These are phyloP conservation scores for Dynastes hyllus DNA, from an alignment of 2,888 invertebrate genomes.

Conservation along the genomic window DNA sequence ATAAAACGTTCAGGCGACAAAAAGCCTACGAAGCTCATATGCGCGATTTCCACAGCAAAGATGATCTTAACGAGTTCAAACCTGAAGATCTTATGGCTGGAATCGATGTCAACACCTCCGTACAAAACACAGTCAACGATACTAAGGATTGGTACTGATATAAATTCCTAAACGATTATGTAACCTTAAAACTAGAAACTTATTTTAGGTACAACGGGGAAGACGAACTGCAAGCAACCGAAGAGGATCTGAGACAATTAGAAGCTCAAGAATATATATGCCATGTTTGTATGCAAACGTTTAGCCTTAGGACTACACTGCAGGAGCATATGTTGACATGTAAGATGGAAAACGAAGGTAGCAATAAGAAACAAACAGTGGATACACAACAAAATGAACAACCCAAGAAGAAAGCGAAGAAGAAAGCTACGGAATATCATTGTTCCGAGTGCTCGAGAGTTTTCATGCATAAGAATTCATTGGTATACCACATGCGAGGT, in stretches of 20 bases:
- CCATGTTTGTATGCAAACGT: slow-evolving; percentile 69
- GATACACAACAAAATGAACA: slow-evolving; percentile 16
- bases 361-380: not conserved
- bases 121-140: slow-evolving; percentile 63
- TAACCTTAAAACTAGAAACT: slow-evolving; percentile 28
- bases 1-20: slow-evolving; percentile 77
- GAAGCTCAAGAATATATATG: slow-evolving; percentile 69
- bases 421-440: slow-evolving; percentile 70
- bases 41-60: slow-evolving; percentile 74
- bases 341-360: slow-evolving; percentile 59
- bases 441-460: slow-evolving; percentile 83
- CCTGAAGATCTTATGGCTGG: slow-evolving; percentile 91
- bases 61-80: slow-evolving; percentile 83
- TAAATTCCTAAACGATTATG: slow-evolving; percentile 11
- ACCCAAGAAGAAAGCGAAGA: slow-evolving; percentile 65
- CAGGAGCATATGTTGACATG: slow-evolving; percentile 69
- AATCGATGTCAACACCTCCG: slow-evolving; percentile 80
- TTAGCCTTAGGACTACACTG: slow-evolving; percentile 67
- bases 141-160: slow-evolving; percentile 62
- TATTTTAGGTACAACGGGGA: slow-evolving; percentile 66
- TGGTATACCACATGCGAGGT: slow-evolving; percentile 87
- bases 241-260: slow-evolving; percentile 70
- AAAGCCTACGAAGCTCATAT: slow-evolving; percentile 78
- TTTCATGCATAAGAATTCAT: slow-evolving; percentile 87
- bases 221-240: slow-evolving; percentile 70